phyloP scores from a whole-genome alignment of 2,797 vertebrate species.

The Heterohyrax brucei region DNA sequence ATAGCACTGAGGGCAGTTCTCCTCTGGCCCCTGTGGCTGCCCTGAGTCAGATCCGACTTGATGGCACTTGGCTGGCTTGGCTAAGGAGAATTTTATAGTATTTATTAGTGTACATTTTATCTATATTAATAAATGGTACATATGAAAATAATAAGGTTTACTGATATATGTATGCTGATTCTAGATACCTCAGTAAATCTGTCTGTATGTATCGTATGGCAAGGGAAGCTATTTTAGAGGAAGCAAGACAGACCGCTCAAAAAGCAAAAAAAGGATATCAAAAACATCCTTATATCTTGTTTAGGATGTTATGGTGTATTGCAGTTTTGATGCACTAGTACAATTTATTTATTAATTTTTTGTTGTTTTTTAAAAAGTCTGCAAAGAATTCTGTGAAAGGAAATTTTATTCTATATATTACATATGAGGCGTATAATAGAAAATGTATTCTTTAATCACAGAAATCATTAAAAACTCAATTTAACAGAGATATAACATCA shows the following conservation, averaged over 20 bases:
- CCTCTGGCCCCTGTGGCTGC: too few species aligned
- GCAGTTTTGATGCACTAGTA: neutral
- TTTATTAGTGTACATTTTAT: neutral
- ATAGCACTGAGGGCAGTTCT: neutral
- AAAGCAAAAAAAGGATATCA: neutral
- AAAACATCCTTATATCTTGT: neutral
- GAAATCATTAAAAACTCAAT: neutral
- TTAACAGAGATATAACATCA: neutral
- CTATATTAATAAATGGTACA: neutral
- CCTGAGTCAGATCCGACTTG: too few species aligned
- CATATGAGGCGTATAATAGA: too few species aligned
- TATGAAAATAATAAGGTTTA: neutral
- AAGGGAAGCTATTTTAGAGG: neutral
- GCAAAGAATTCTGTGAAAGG: neutral
- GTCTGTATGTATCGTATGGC: accelerated
- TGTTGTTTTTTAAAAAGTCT: neutral
- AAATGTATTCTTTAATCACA: too few species aligned
- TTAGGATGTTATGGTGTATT: neutral
- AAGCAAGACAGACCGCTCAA: neutral
- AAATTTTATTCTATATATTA: neutral
- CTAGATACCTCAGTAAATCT: neutral
- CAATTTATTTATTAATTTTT: neutral
- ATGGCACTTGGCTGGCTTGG: too few species aligned
- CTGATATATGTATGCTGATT: neutral
- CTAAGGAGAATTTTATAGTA: neutral